These are phyloP conservation scores for Triops longicaudatus DNA, from an alignment of 1,140 invertebrate species.

Conservation along the genomic window DNA sequence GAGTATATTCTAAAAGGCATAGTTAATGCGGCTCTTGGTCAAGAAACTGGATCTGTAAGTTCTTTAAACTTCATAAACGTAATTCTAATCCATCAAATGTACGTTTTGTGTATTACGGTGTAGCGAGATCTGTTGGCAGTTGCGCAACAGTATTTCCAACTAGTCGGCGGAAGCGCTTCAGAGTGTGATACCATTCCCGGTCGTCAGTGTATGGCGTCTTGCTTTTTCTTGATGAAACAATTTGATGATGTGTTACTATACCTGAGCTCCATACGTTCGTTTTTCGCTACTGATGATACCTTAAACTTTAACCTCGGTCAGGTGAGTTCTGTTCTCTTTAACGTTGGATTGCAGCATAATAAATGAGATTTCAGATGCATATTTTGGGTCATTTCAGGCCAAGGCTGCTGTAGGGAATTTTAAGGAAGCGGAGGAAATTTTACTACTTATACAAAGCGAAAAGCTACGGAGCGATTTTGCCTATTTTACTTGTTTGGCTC, in stretches of 20 bases:
- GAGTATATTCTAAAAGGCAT: conserved; percentile 96
- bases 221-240: conserved; percentile 30
- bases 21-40: conserved; percentile 85
- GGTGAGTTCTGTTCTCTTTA: conserved; percentile 36
- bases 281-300: conserved; percentile 88
- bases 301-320: conserved; percentile 98
- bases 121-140: conserved; percentile 87
- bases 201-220: conserved; percentile 34
- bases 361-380: too few species aligned
- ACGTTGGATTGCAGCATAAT: background rate
- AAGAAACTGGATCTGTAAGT: conserved; percentile 77
- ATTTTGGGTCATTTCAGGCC: too few species aligned
- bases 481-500: conserved; percentile 77
- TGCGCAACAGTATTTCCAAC: conserved; percentile 91
- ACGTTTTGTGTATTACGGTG: too few species aligned
- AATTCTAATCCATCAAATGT: background rate
- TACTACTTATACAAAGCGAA: conserved; percentile 75
- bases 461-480: conserved; percentile 74
- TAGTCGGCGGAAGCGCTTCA: conserved; percentile 88
- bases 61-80: conserved; percentile 18
- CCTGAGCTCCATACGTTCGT: conserved; percentile 93
- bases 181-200: conserved; percentile 68
- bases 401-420: conserved; percentile 86
- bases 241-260: conserved; percentile 74
- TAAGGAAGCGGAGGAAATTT: conserved; percentile 89